These are phyloP conservation scores for Cataglyphis hispanica DNA, from an alignment of 1,140 invertebrate genomes.

Conservation along the genomic window DNA sequence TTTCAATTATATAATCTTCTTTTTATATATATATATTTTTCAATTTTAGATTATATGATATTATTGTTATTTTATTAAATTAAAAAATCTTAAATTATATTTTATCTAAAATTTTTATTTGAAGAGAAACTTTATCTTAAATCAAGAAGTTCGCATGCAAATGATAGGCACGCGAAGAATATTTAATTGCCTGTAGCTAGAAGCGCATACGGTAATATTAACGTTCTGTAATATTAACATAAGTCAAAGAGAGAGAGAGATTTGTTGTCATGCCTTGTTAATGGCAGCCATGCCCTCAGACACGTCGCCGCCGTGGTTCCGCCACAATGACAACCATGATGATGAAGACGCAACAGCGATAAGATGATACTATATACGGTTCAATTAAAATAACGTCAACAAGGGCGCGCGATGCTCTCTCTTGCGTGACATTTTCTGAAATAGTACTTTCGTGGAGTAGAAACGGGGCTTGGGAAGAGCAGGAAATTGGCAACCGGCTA, in stretches of 20 bases:
- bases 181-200: not conserved
- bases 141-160: not conserved
- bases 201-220: not conserved
- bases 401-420: not conserved
- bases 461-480: not conserved
- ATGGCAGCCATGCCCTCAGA: not conserved
- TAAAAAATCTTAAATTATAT: not conserved
- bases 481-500: not conserved
- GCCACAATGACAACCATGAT: not conserved
- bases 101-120: not conserved
- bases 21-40: not conserved
- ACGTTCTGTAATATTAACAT: slow-evolving; percentile 38
- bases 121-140: not conserved
- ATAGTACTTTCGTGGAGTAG: not conserved
- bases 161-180: slow-evolving; percentile 3
- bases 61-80: not conserved
- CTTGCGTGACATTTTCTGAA: slow-evolving; percentile 5
- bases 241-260: not conserved
- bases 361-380: not conserved
- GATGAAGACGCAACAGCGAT: not conserved
- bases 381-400: slow-evolving; percentile 41
- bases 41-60: not conserved
- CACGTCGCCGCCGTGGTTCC: not conserved
- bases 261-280: slow-evolving; percentile 29
- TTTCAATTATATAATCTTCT: not conserved